A percentile compares a stretch with the other conserved stretches of the same genome.
phyloP scores from a whole-genome alignment of 2,113 vertebrate species.

The Thalassarche chlororhynchos region DNA sequence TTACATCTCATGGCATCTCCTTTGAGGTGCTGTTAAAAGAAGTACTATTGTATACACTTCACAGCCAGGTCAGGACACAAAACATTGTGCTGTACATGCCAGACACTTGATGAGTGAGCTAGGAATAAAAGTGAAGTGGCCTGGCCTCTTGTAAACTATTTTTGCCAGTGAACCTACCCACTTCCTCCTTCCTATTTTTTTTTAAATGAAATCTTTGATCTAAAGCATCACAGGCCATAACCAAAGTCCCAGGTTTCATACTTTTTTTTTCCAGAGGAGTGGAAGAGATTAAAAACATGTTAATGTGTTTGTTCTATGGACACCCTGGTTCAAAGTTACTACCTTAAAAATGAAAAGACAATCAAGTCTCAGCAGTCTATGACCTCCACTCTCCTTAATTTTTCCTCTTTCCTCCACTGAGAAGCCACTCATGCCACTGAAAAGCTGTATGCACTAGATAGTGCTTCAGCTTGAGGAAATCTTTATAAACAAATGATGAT shows the following conservation, averaged over 20 bases:
- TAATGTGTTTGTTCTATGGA: neutral
- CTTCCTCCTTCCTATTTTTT: neutral
- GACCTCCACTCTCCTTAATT: neutral
- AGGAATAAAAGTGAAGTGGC: neutral
- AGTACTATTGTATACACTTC: neutral
- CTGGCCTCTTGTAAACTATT: neutral
- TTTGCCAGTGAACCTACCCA: neutral
- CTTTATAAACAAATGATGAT: neutral
- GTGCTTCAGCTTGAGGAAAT: neutral
- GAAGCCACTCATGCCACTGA: neutral
- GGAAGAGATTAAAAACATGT: neutral
- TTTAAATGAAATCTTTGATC: neutral
- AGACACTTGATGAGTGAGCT: neutral
- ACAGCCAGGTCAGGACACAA: neutral
- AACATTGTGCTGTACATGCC: neutral
- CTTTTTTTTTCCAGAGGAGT: neutral
- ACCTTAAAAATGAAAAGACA: neutral
- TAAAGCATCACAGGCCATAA: neutral
- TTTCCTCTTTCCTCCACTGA: neutral
- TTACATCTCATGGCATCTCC: neutral
- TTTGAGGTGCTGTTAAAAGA: neutral
- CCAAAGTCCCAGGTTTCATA: neutral
- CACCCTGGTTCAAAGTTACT: neutral
- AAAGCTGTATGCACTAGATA: neutral
- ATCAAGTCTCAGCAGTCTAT: neutral